Percentiles rank a stretch among this genome's conserved stretches.
These are phyloP conservation scores for Cactoblastis cactorum DNA, from an alignment of 2,888 invertebrate species.

Conservation along the genomic window DNA sequence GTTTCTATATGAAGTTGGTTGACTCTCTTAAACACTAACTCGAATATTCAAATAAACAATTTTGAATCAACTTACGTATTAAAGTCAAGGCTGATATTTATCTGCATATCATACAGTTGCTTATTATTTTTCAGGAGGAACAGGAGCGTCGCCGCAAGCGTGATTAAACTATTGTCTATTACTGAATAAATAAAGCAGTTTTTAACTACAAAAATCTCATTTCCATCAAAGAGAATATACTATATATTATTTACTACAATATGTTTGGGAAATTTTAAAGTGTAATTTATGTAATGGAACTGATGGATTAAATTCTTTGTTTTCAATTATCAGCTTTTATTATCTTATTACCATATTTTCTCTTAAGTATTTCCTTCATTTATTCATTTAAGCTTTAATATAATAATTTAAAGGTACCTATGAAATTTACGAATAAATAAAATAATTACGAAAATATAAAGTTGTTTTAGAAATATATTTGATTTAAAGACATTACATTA, in stretches of 20 bases:
- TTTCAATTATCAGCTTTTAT: neutral
- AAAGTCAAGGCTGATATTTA: too few species aligned
- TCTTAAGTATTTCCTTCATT: too few species aligned
- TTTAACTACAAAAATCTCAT: constrained; percentile 1
- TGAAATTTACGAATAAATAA: too few species aligned
- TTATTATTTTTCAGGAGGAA: constrained; percentile 58
- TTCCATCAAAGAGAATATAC: neutral
- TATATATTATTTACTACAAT: constrained; percentile 12
- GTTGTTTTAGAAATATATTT: too few species aligned
- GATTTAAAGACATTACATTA: too few species aligned
- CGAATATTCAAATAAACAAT: too few species aligned
- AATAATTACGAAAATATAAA: too few species aligned
- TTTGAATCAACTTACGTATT: too few species aligned
- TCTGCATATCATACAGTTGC: neutral
- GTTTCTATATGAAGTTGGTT: too few species aligned
- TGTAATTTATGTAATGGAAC: constrained; percentile 34
- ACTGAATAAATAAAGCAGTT: neutral
- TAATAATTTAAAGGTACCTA: too few species aligned
- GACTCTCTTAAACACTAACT: too few species aligned
- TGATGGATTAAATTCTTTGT: constrained; percentile 23
- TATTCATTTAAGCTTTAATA: too few species aligned
- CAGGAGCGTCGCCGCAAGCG: constrained; percentile 74
- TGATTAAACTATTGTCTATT: constrained; percentile 43
- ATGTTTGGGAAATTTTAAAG: constrained; percentile 28
- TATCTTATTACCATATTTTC: neutral